Evolutionary conservation across 23 tunicate genomes (phyloP).

Genomic region (Trididemnum miniatum): DNA sequence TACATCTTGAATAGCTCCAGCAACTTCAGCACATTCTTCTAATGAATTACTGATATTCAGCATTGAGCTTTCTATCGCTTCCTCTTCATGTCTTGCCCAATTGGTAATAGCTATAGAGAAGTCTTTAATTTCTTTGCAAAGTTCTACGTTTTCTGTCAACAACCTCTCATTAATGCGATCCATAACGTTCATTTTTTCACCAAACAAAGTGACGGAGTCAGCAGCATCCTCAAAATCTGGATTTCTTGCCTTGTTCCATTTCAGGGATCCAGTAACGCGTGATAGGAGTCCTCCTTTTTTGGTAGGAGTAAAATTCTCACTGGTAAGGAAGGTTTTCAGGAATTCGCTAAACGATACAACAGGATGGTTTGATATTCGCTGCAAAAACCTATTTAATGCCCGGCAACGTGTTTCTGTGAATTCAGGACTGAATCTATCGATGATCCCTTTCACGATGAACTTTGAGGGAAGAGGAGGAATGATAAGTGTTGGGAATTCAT

Average conservation of each 20-base stretch:
- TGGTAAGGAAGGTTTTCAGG: conserved; percentile 69
- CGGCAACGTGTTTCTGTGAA: conserved; percentile 72
- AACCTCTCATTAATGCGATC: conserved; percentile 75
- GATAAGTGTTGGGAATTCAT: conserved; percentile 61
- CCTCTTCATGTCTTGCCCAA: conserved; percentile 69
- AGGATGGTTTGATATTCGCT: conserved; percentile 64
- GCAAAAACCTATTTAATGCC: conserved; percentile 74
- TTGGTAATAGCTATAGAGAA: conserved; percentile 56
- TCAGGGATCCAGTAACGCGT: conserved; percentile 69
- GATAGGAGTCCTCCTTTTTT: conserved; percentile 58
- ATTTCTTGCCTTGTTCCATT: conserved; percentile 34
- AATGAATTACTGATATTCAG: conserved; percentile 42
- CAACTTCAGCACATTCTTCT: conserved; percentile 66
- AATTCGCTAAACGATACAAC: conserved; percentile 74
- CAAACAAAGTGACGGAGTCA: conserved; percentile 43
- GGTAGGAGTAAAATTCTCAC: conserved; percentile 56
- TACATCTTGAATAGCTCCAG: conserved; percentile 31
- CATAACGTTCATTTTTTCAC: conserved; percentile 75
- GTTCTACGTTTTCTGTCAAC: conserved; percentile 60
- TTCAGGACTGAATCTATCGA: conserved; percentile 68
- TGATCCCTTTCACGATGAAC: conserved; percentile 79
- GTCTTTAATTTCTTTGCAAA: conserved; percentile 47
- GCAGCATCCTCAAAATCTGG: conserved; percentile 63
- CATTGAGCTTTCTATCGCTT: conserved; percentile 59
- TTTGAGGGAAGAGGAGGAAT: conserved; percentile 94